phyloP scores from a whole-genome alignment of 2,888 invertebrate species.

The Nephrotoma appendiculata region DNA sequence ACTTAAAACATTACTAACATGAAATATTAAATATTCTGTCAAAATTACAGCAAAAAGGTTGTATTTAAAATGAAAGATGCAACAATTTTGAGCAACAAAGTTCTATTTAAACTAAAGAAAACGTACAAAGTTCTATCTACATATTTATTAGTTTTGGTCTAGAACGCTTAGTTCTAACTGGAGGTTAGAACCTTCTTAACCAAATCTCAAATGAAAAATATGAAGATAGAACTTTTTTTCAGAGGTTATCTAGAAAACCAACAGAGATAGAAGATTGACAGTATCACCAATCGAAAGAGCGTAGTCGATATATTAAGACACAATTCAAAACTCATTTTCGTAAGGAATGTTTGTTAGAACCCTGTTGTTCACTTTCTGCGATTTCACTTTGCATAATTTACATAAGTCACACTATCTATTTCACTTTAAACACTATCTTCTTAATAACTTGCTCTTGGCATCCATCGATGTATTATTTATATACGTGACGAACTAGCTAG shows the following conservation, averaged over 20 bases:
- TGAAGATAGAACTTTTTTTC: background rate
- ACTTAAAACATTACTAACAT: background rate
- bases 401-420: too few relatives aligned
- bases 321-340: too few relatives aligned
- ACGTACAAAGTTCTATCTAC: background rate
- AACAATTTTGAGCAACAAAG: background rate
- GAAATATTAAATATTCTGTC: background rate
- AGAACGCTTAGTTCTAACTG: background rate
- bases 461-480: too few relatives aligned
- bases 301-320: too few relatives aligned
- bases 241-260: background rate
- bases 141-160: background rate
- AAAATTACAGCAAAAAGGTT: background rate
- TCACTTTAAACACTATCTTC: too few relatives aligned
- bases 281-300: background rate
- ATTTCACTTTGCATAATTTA: too few relatives aligned
- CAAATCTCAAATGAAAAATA: background rate
- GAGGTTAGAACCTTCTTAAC: background rate
- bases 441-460: too few relatives aligned
- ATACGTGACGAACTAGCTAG: too few relatives aligned
- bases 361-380: too few relatives aligned
- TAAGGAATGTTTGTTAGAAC: too few relatives aligned
- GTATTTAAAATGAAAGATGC: background rate
- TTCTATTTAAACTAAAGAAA: too few relatives aligned
- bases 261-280: background rate